Evolutionary conservation across 2,888 invertebrate genomes (phyloP).

Genomic region (Apamea epomidion): DNA sequence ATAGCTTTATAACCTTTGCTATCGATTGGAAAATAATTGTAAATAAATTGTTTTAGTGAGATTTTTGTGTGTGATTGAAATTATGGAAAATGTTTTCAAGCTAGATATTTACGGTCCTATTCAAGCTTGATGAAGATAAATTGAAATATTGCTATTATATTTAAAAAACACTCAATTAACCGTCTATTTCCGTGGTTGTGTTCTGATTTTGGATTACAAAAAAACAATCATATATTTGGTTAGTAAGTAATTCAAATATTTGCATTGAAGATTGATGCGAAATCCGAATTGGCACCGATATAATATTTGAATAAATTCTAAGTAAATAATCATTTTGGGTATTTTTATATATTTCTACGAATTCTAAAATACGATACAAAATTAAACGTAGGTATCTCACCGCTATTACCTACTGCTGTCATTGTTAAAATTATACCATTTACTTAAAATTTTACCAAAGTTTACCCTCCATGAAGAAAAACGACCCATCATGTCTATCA

Average conservation of each 20-base stretch:
- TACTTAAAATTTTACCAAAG: not conserved
- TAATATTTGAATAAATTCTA: not conserved
- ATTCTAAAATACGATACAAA: not conserved
- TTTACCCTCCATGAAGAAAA: no score
- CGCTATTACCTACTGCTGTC: no score
- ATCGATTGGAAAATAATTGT: constrained; percentile 36
- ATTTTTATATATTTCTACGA: not conserved
- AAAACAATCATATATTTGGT: not conserved
- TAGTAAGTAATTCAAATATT: not conserved
- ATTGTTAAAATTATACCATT: not conserved
- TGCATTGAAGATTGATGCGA: not conserved
- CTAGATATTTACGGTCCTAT: not conserved
- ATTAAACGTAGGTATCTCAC: not conserved
- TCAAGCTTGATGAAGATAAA: not conserved
- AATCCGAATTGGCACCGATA: not conserved
- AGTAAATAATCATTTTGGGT: not conserved
- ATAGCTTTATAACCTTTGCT: constrained; percentile 10
- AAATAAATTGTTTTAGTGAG: not conserved
- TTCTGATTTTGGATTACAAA: constrained; percentile 1
- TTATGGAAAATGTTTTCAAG: not conserved
- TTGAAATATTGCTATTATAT: not conserved
- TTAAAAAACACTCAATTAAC: not conserved
- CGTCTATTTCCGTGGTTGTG: not conserved
- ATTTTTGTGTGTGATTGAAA: not conserved
- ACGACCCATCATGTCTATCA: not conserved